Percentiles rank a stretch among this genome's conserved stretches.
Evolutionary conservation across 2,888 invertebrate genomes (phyloP).

Genomic region (Caenorhabditis virilis): DNA sequence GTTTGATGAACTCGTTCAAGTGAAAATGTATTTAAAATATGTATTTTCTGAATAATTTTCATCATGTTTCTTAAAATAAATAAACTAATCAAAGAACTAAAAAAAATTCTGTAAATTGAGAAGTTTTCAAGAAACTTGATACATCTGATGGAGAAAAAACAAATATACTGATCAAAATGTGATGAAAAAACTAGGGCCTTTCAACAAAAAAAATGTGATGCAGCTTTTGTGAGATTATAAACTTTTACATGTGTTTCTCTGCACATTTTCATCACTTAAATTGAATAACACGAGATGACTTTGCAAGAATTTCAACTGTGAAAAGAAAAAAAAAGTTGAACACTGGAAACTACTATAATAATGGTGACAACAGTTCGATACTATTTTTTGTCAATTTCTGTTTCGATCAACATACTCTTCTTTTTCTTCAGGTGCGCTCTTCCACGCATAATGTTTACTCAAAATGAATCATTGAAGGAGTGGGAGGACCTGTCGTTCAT

Average conservation of each 20-base stretch:
- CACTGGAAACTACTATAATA: too few relatives aligned
- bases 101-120: too few relatives aligned
- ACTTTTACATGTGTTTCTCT: slow-evolving; percentile 29
- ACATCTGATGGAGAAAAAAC: too few relatives aligned
- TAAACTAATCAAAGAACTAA: too few relatives aligned
- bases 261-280: slow-evolving; percentile 17
- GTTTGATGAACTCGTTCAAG: not conserved
- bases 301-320: not conserved
- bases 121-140: too few relatives aligned
- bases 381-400: too few relatives aligned
- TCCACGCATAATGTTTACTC: slow-evolving; percentile 42
- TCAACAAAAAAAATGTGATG: slow-evolving; percentile 15
- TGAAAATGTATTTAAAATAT: not conserved
- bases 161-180: not conserved
- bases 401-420: too few relatives aligned
- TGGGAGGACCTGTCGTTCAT: slow-evolving; percentile 10
- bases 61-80: not conserved
- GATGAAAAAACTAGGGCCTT: not conserved
- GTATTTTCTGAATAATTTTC: not conserved
- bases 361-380: too few relatives aligned
- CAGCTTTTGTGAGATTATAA: too few relatives aligned
- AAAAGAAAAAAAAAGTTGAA: too few relatives aligned
- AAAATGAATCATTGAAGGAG: slow-evolving; percentile 35
- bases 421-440: slow-evolving; percentile 28
- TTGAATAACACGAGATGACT: too few relatives aligned